These are phyloP conservation scores for Talpa occidentalis DNA, from an alignment of 2,113 vertebrate genomes.

Conservation along the genomic window DNA sequence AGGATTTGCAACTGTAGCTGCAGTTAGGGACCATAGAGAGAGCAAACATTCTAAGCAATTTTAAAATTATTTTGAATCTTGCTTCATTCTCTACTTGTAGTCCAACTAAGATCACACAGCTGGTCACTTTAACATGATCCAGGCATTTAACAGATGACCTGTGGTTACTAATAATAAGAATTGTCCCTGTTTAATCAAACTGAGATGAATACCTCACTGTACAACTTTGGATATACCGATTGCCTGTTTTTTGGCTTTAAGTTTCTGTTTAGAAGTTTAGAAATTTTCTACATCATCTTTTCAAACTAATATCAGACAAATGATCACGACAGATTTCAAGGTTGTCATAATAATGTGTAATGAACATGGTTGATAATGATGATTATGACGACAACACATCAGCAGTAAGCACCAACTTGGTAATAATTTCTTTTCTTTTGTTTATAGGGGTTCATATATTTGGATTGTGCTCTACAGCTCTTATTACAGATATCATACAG, in stretches of 20 bases:
- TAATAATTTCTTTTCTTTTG: constrained; percentile 63
- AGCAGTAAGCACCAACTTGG: background rate
- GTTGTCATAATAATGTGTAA: background rate
- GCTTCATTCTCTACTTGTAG: background rate
- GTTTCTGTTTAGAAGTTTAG: background rate
- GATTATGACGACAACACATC: no score
- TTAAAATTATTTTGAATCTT: background rate
- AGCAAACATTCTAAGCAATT: background rate
- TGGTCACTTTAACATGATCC: background rate
- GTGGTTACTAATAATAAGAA: background rate
- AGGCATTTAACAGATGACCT: background rate
- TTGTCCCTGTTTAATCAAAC: background rate
- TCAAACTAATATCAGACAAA: constrained; percentile 11
- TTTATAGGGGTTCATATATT: constrained; percentile 95
- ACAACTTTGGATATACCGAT: background rate
- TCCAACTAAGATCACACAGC: background rate
- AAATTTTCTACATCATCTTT: background rate
- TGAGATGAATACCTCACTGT: background rate
- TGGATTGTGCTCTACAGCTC: constrained; percentile 97
- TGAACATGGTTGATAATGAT: background rate
- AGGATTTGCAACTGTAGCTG: background rate
- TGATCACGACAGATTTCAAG: background rate
- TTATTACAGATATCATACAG: constrained; percentile 97
- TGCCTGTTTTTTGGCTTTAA: background rate
- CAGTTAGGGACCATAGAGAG: background rate